Base-by-base conservation (phyloP, 2,888 invertebrate species). In the Chloroclystis v-ata region DNA sequence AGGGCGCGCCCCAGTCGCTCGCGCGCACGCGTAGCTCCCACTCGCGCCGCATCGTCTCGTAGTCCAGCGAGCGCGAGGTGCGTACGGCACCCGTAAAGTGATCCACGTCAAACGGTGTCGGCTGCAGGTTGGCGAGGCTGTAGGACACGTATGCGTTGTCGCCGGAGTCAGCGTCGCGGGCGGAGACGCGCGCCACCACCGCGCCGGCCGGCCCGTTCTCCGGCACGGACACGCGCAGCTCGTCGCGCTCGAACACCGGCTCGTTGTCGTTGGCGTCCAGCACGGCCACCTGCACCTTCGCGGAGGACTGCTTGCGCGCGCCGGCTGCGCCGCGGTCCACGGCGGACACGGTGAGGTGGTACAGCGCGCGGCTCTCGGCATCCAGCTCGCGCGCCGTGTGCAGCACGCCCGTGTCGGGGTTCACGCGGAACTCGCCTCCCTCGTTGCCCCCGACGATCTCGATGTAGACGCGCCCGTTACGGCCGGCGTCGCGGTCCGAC, bases 131-230 rank as follows among this genome's bases (percentile, higher is more conserved):
- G 41, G 95, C 96, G 60, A 98, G 94, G 62, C 96, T 94, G 85
- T 97, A 98, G 0, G 97, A 97, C 60, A 99, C 94, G 82, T 96
- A 96, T 1, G 97, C 97, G 82, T 97, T 98, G 72, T 98, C 97
- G 0, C 97, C 97, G 1, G 94, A 93, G 77, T 99, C 98, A 10
- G 90, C 92, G 78, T 99, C 98, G 52, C 92, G 92, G 0, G 98
- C 98, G 32, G 91, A 89, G 3, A 98, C 93, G 57, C 93, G 94
- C 8, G 94, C 92, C 1, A 98, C 95, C 7, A 93, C 91, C 1
- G 94, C 93, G 1, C 97, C 97, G 5, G 94, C 91, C 0, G 96
- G 92, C 66, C 95, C 93, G 75, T 97, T 97, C 79, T 98, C 98
- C 59, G 94, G 92, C 28, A 98, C 89, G 65, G 88, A 90, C 4